phyloP scores from a whole-genome alignment of 2,797 vertebrate genomes.

The Argentina silus region DNA sequence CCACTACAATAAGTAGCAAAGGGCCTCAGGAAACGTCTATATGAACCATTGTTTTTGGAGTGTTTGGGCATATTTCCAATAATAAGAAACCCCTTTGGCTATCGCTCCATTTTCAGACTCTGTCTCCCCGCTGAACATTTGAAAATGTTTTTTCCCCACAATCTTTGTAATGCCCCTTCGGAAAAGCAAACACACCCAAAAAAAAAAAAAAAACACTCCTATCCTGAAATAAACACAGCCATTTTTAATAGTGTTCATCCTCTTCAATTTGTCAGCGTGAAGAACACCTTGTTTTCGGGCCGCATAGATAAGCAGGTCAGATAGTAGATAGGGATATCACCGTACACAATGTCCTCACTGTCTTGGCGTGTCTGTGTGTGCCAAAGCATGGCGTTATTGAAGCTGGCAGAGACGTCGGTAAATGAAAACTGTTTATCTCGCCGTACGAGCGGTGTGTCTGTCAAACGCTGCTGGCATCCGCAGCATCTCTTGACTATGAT shows the following conservation, averaged over 20 bases:
- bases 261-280: slow-evolving; percentile 51
- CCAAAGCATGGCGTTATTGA: slow-evolving; percentile 28
- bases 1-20: slow-evolving; percentile 12
- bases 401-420: slow-evolving; percentile 16
- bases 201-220: slow-evolving; percentile 53
- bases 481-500: slow-evolving; percentile 3
- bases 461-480: slow-evolving; percentile 19
- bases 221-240: slow-evolving; percentile 59
- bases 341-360: slow-evolving; percentile 40
- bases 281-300: slow-evolving; percentile 49
- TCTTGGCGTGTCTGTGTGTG: slow-evolving; percentile 19
- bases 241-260: slow-evolving; percentile 57
- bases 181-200: slow-evolving; percentile 15
- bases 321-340: slow-evolving; percentile 36
- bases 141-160: slow-evolving; percentile 36
- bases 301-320: slow-evolving; percentile 47
- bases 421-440: slow-evolving; percentile 53
- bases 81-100: slow-evolving; percentile 43
- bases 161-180: slow-evolving; percentile 41
- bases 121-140: slow-evolving; percentile 30
- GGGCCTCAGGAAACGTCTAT: slow-evolving; percentile 45
- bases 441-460: background rate
- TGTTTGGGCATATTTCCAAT: slow-evolving; percentile 51
- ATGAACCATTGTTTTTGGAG: slow-evolving; percentile 33
- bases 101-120: slow-evolving; percentile 42